Evolutionary conservation across 2,888 invertebrate species (phyloP).

Genomic region (Epinotia brunnichana): DNA sequence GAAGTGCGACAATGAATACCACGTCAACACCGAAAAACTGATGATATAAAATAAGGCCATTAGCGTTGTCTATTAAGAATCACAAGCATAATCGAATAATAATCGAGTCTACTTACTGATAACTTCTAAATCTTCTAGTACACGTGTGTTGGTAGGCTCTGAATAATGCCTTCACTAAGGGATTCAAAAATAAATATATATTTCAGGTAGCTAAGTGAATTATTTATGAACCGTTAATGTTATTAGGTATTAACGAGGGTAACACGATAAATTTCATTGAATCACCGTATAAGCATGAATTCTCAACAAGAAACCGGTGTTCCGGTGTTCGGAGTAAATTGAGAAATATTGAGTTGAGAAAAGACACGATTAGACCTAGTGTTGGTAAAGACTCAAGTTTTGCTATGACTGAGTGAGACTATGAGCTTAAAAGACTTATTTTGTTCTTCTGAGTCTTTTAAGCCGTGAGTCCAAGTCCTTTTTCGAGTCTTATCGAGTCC

Average conservation of each 20-base stretch:
- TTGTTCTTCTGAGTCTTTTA: too few species aligned
- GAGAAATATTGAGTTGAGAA: slow-evolving; percentile 53
- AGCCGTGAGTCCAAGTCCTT: too few species aligned
- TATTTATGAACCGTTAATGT: slow-evolving; percentile 60
- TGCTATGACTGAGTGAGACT: too few species aligned
- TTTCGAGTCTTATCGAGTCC: too few species aligned
- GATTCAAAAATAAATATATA: slow-evolving; percentile 29
- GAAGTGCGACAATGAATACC: too few species aligned
- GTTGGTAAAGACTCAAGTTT: too few species aligned
- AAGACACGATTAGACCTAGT: too few species aligned
- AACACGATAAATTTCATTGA: slow-evolving; percentile 61
- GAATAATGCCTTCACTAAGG: background rate
- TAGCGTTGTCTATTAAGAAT: too few species aligned
- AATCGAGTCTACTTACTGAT: background rate
- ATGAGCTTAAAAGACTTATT: too few species aligned
- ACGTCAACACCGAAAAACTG: too few species aligned
- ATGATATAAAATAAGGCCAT: too few species aligned
- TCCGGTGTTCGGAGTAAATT: slow-evolving; percentile 49
- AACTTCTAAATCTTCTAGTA: too few species aligned
- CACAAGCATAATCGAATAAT: background rate
- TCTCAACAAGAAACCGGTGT: slow-evolving; percentile 54
- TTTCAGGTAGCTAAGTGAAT: slow-evolving; percentile 42
- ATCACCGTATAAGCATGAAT: slow-evolving; percentile 55
- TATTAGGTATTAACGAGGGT: slow-evolving; percentile 55
- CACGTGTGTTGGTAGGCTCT: background rate